A percentile compares a stretch with the other conserved stretches of the same genome.
These are phyloP conservation scores for Taxidea taxus DNA, from an alignment of 2,113 vertebrate species.

Conservation along the genomic window DNA sequence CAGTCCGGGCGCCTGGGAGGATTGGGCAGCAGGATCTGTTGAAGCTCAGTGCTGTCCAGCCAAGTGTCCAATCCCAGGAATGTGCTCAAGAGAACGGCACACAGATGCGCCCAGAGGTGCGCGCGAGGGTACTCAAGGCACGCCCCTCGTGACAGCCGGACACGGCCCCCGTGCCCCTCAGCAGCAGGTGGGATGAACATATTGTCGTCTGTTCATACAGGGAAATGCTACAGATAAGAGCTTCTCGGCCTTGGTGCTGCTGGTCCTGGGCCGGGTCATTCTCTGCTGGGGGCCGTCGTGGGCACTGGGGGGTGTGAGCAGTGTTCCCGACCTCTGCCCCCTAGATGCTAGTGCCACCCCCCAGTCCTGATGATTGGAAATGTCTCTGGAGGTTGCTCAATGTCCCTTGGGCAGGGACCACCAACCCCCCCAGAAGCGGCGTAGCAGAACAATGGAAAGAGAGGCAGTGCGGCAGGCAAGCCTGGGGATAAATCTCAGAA, in stretches of 20 bases:
- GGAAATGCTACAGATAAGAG: rapidly evolving
- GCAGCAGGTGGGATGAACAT: no score
- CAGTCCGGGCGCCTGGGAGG: rapidly evolving
- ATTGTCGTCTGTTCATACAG: rapidly evolving
- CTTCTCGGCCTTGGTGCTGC: neutral
- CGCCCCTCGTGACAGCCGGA: rapidly evolving
- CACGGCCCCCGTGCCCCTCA: rapidly evolving
- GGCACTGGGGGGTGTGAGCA: rapidly evolving
- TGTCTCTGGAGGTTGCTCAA: neutral
- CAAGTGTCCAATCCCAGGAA: neutral
- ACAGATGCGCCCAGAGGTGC: rapidly evolving
- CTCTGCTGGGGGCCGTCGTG: neutral
- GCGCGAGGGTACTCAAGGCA: rapidly evolving
- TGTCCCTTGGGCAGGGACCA: neutral
- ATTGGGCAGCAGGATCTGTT: no score
- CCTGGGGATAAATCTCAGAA: neutral
- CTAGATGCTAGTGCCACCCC: neutral
- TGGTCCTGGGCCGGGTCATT: rapidly evolving
- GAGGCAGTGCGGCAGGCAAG: rapidly evolving
- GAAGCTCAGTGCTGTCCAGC: neutral
- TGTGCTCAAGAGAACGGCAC: rapidly evolving
- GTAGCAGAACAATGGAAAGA: neutral
- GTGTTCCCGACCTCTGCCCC: neutral
- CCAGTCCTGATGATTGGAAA: neutral
- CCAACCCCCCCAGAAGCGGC: rapidly evolving